These are phyloP conservation scores for Cairina moschata DNA, from an alignment of 2,113 vertebrate genomes.

Conservation along the genomic window DNA sequence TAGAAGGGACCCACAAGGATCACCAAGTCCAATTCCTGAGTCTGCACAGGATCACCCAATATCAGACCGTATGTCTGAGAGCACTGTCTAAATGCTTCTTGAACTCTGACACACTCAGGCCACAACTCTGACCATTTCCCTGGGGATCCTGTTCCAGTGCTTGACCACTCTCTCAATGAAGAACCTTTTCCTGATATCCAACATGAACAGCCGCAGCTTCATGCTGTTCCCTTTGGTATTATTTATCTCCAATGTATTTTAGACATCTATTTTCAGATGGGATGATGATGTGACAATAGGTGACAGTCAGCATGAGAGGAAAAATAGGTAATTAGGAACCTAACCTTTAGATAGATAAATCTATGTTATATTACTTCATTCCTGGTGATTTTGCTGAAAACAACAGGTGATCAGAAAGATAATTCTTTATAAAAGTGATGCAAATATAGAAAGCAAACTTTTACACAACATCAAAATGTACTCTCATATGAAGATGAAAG, in stretches of 20 bases:
- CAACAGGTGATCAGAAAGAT: not conserved
- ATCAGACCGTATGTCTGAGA: no score
- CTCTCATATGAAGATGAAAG: not conserved
- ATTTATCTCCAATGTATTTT: not conserved
- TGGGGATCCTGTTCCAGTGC: no score
- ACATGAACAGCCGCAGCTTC: no score
- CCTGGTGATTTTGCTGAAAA: not conserved
- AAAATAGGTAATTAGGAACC: not conserved
- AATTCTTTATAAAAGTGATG: not conserved
- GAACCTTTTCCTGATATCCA: no score
- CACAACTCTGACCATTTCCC: no score
- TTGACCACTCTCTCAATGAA: no score
- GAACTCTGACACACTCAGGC: no score
- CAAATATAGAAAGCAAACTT: not conserved
- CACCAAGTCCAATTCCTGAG: no score
- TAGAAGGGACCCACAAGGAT: no score
- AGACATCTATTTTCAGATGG: not conserved
- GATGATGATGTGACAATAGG: accelerated
- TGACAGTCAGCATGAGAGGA: not conserved
- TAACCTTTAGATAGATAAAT: not conserved
- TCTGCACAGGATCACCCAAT: no score
- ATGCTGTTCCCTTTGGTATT: no score
- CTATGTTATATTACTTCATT: not conserved
- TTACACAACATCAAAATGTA: not conserved
- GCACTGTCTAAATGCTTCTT: no score